Evolutionary conservation across 2,797 vertebrate genomes (phyloP), one percentile per base, ranked within the genome.

Genomic region (Chelonia mydas): DNA sequence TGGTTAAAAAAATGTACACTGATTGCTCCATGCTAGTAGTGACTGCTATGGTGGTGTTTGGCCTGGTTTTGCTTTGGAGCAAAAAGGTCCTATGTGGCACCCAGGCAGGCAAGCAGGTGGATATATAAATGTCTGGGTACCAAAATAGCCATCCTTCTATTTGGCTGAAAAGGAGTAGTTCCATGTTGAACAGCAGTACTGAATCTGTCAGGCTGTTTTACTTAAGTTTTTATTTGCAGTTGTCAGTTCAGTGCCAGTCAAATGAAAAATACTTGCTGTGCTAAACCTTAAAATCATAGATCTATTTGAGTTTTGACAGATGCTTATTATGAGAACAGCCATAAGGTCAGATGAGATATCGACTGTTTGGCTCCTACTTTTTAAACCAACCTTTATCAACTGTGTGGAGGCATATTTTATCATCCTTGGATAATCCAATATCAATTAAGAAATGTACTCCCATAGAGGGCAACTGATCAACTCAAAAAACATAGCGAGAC

Each of bases 241-340:
- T 9, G 2, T 3, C 50, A 23, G 27, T 21, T 57, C n/a, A 82
- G 37, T 3, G n/a, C 9, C 57, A 72, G 6, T 51, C 41, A 25
- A 84, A 59, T 1, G 0, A 54, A 21, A 84, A 84, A 54, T 5
- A 79, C 8, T 0, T 47, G 27, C 5, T 19, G 74, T 82, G 1
- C 81, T 11, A 9, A 54, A 12, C 25, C 0, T 1, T 1, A 23
- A 83, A 65, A 1, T 5, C 25, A 61, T 19, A 79, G 33, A 53
- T 79, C 49, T 51, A 23, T 49, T 51, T 12, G 61, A 79, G 41
- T 37, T 84, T 41, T 47, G 57, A 12, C 74, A 79, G 81, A 12
- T 37, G 1, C 6, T 54, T 5, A 3, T 4, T 5, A 65, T 13
- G 83, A 61, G 41, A 25, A 41, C 5, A 55, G 61, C 59, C n/a